Conservation (phyloP, 1,140 invertebrate species). For the Lithobius niger region DNA sequence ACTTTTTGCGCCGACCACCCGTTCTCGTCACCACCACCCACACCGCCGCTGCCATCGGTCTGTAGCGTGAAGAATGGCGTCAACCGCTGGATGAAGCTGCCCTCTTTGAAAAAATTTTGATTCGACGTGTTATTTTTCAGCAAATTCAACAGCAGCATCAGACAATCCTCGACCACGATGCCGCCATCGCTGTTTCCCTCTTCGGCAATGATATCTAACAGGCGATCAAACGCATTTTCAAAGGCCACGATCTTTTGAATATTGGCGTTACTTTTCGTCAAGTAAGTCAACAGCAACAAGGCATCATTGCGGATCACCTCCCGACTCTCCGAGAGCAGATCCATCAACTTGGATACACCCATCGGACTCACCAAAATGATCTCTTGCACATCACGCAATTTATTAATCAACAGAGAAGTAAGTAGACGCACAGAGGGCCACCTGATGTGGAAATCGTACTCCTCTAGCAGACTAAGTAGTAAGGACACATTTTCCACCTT, state of each 20-base stretch:
- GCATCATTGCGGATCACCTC: constrained; percentile 94
- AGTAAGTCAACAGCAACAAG: constrained; percentile 75
- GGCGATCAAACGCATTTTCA: constrained; percentile 93
- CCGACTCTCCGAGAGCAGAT: constrained; percentile 77
- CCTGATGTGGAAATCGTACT: constrained; percentile 57
- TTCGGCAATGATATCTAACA: constrained; percentile 82
- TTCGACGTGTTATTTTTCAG: constrained; percentile 92
- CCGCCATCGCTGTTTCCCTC: constrained; percentile 88
- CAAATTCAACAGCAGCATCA: constrained; percentile 87
- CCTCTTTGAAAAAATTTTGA: constrained; percentile 98
- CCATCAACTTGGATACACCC: constrained; percentile 97
- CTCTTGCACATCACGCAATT: constrained; percentile 84
- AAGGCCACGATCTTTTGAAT: constrained; percentile 99
- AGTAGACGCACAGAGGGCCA: constrained; percentile 76
- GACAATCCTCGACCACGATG: constrained; percentile 93
- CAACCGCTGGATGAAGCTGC: constrained; percentile 31
- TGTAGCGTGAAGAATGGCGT: constrained; percentile 64
- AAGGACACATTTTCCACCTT: constrained; percentile 70
- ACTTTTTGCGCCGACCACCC: constrained; percentile 91
- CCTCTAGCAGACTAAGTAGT: constrained; percentile 77
- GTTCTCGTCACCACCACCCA: no score
- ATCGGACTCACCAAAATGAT: constrained; percentile 85
- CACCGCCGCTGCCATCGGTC: constrained; percentile 30
- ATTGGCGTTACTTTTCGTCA: constrained; percentile 92
- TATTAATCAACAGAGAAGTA: constrained; percentile 60